These are phyloP conservation scores for Amblyopsis rosae DNA, from an alignment of 2,113 vertebrate genomes.

Conservation along the genomic window DNA sequence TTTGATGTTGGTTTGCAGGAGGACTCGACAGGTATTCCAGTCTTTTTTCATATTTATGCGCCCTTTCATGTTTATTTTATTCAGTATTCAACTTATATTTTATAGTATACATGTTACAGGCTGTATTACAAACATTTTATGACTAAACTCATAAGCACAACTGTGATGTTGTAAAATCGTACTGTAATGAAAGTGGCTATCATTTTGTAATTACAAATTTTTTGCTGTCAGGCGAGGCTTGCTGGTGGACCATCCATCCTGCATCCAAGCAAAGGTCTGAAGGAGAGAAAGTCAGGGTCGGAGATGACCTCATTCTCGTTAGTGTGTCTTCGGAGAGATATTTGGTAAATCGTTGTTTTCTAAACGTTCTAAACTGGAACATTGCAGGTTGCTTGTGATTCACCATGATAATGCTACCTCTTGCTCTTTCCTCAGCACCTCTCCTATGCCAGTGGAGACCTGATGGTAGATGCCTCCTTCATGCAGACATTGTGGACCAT, in stretches of 20 bases:
- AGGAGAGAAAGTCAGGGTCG: constrained; percentile 92
- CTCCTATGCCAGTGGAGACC: constrained; percentile 89
- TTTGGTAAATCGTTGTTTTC: constrained; percentile 76
- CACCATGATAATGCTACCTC: background rate
- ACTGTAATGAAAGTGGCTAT: too few relatives aligned
- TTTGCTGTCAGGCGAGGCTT: constrained; percentile 83
- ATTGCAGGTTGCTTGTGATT: background rate
- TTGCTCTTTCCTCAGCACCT: constrained; percentile 77
- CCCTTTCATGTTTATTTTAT: background rate
- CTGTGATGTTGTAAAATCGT: too few relatives aligned
- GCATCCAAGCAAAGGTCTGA: constrained; percentile 93
- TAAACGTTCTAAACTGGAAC: background rate
- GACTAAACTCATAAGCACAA: too few relatives aligned
- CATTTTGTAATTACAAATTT: background rate
- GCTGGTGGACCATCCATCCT: constrained; percentile 94
- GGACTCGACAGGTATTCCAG: constrained; percentile 82
- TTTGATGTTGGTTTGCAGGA: constrained; percentile 92
- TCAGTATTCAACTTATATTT: background rate
- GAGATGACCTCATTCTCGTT: constrained; percentile 92
- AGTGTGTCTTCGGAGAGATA: constrained; percentile 93
- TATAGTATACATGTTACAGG: background rate
- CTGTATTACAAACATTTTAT: too few relatives aligned
- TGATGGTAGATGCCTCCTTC: constrained; percentile 92
- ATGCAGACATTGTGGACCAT: constrained; percentile 96
- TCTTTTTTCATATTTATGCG: background rate